A percentile compares a stretch with the other conserved stretches of the same genome.
These are phyloP conservation scores for Teinopalpus imperialis DNA, from an alignment of 2,888 invertebrate species.

Conservation along the genomic window DNA sequence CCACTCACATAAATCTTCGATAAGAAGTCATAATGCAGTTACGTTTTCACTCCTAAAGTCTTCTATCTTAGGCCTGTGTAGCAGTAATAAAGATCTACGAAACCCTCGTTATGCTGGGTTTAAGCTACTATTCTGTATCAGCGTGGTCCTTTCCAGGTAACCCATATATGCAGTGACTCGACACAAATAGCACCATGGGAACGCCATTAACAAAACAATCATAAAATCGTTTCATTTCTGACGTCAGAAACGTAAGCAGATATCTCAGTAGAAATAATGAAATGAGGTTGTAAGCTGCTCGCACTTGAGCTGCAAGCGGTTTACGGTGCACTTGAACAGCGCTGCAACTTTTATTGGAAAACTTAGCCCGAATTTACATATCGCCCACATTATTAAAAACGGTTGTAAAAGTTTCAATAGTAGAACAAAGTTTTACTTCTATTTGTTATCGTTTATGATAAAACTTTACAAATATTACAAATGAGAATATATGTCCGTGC, in stretches of 20 bases:
- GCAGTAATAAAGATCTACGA: too few species aligned
- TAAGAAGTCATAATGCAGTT: too few species aligned
- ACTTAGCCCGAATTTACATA: constrained; percentile 75
- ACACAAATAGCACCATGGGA: not conserved
- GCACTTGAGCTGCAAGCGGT: constrained; percentile 36
- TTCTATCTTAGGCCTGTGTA: too few species aligned
- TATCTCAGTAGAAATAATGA: constrained; percentile 21
- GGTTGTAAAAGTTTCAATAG: constrained; percentile 52
- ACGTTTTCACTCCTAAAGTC: too few species aligned
- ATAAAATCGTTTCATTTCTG: not conserved
- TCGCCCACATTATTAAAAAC: constrained; percentile 73
- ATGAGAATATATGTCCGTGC: too few species aligned
- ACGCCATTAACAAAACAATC: not conserved
- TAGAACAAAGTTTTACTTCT: constrained; percentile 18
- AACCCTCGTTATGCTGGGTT: too few species aligned
- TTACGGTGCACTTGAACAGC: constrained; percentile 43
- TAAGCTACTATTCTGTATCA: too few species aligned
- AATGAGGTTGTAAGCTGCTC: constrained; percentile 32
- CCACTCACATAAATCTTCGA: too few species aligned
- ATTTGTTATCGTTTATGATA: constrained; percentile 12
- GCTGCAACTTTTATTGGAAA: constrained; percentile 76
- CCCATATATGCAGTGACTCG: not conserved
- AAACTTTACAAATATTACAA: too few species aligned
- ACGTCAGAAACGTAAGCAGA: not conserved
- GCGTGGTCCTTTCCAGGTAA: too few species aligned